Evolutionary conservation across 2,797 vertebrate genomes (phyloP), one percentile per base, ranked within the genome.

Genomic region (Pangasius sanitwongsei): DNA sequence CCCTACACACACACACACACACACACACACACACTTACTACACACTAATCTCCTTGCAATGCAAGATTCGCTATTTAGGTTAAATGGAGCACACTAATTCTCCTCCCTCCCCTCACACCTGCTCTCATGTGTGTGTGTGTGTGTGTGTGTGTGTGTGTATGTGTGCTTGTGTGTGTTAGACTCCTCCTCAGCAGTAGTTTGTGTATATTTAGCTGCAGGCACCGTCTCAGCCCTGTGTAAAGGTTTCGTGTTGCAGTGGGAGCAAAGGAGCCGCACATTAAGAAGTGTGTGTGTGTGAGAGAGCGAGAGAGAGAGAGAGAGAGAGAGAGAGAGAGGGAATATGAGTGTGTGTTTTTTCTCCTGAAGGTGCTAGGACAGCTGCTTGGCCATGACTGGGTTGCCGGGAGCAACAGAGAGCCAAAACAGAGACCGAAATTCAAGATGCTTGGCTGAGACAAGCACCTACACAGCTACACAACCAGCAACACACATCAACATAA

Each of bases 351-450:
- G 82, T 88, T 37, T 65, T 83, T 87, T 86, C 78, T 86, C 85
- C 78, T 87, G 77, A 81, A 87, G 87, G 86, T 83, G 65, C 69
- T 57, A 86, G 70, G 69, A 85, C 87, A 88, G 87, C 83, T 90
- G 84, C 78, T 88, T 88, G 87, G 77, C 85, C 41, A 88, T 89
- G 86, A 89, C 77, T 57, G 4, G 89, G 91, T 92, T 90, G 87
- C 90, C 44, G 83, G 67, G 80, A 86, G 87, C 90, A 84, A 90
- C 88, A 59, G 75, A 65, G 83, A 85, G 78, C 83, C 25, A 72
- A 91, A 91, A 91, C 90, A 92, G 87, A 87, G 83, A 86, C 31
- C 16, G 70, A 87, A 82, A 75, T 89, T 90, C 81, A 90, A 48
- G 87, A 86, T 89, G 89, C 90, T 88, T 86, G 53, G 89, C 75